These are phyloP conservation scores for Halcyon leucocephala DNA, from an alignment of 2,797 vertebrate species.

Conservation along the genomic window DNA sequence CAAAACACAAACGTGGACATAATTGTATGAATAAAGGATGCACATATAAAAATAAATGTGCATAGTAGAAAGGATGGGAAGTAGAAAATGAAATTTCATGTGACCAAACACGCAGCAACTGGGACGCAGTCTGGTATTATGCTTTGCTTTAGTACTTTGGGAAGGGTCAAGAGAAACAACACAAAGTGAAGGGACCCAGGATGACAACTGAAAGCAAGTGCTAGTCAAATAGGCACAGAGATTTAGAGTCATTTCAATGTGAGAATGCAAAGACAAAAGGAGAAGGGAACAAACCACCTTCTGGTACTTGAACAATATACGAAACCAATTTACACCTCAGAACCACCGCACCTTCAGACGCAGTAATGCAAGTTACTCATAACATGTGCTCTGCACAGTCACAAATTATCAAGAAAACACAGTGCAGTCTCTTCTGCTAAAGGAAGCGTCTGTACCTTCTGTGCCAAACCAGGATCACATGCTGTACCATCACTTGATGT, in stretches of 20 bases:
- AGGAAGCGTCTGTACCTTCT: neutral
- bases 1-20: neutral
- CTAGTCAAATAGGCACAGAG: neutral
- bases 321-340: neutral
- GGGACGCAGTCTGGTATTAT: neutral
- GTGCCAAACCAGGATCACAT: neutral
- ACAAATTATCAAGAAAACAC: neutral
- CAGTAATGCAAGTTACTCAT: neutral
- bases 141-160: neutral
- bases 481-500: neutral
- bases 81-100: neutral
- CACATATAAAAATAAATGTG: neutral
- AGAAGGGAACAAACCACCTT: neutral
- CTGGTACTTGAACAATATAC: neutral
- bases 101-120: neutral
- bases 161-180: neutral
- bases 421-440: neutral
- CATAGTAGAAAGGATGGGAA: neutral
- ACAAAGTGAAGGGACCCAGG: neutral
- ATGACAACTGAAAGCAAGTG: neutral
- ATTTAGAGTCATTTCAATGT: neutral
- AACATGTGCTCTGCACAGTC: neutral
- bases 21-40: neutral
- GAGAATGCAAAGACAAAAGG: neutral
- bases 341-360: neutral